phyloP scores from a whole-genome alignment of 2,797 vertebrate genomes.

The Sebastes matsubarae region DNA sequence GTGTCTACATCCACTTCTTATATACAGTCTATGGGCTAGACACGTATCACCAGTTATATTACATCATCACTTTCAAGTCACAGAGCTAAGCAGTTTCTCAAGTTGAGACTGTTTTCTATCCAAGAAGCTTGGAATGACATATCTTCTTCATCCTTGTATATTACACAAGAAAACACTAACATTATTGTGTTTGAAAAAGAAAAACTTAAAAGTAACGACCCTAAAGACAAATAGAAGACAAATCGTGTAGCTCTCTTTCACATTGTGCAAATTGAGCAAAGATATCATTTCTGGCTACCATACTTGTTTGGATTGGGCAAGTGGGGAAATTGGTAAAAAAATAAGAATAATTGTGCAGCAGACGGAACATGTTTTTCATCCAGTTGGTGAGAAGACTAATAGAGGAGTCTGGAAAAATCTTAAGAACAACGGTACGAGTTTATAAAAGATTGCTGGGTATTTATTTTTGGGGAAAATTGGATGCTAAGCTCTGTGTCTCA shows the following conservation, averaged over 20 bases:
- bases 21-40: no score
- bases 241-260: background rate
- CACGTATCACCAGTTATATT: no score
- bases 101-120: background rate
- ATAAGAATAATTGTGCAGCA: background rate
- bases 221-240: background rate
- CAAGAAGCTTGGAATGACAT: background rate
- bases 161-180: background rate
- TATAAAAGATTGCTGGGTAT: background rate
- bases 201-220: background rate
- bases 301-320: background rate
- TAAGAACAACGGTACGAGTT: background rate
- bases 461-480: background rate
- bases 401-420: background rate
- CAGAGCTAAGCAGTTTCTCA: background rate
- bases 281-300: background rate
- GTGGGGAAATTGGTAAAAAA: background rate
- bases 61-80: background rate
- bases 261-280: background rate
- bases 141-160: background rate
- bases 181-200: background rate
- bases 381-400: background rate
- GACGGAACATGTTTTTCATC: background rate
- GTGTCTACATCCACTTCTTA: no score
- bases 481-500: background rate